Evolutionary conservation across 2,888 invertebrate species (phyloP), one percentile per base, ranked within the genome.

Genomic region (Pseudococcus jackbeardsleyi): DNA sequence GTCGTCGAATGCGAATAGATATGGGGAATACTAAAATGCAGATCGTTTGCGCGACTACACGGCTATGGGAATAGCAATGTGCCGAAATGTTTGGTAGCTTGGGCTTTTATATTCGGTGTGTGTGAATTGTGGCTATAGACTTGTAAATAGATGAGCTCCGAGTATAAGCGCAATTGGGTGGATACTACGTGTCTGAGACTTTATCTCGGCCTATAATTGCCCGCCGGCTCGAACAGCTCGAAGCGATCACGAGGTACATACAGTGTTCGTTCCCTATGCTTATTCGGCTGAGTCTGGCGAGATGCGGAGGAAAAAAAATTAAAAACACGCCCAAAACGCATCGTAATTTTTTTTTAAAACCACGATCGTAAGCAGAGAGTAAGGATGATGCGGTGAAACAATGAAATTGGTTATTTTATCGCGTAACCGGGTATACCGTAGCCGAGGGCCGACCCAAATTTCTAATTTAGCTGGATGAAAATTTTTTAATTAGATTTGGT

Each of bases 151-250:
- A 42, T 42, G 42, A 42, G 26, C 26, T 33, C 26, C 17, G 17
- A 0, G 59, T 17, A 59, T n/a, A 17, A 59, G 64, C n/a, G 8
- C 22, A 26, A 68, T 68, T 68, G 68, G 68, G 68, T 26, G 68
- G 68, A 68, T 68, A 68, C 68, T 68, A 68, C 68, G 68, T 68
- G 68, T 68, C 68, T 68, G 19, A 68, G 68, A 68, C 68, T 68
- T 68, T 68, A 68, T 68, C 68, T 68, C 54, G 68, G 26, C 11
- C 22, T 68, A 12, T 68, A 68, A 68, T 68, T 68, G 68, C 68
- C 68, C 22, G 68, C 68, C 22, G 68, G 22, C 68, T 26, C 68
- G 68, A 68, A 54, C 6, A 54, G 26, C 68, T 26, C 26, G 68
- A 68, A 26, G 68, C 68, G 22, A 68, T 68, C 68, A 68, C 54